Evolutionary conservation across 2,113 vertebrate species (phyloP).

Genomic region (Ophthalmotilapia sp.): DNA sequence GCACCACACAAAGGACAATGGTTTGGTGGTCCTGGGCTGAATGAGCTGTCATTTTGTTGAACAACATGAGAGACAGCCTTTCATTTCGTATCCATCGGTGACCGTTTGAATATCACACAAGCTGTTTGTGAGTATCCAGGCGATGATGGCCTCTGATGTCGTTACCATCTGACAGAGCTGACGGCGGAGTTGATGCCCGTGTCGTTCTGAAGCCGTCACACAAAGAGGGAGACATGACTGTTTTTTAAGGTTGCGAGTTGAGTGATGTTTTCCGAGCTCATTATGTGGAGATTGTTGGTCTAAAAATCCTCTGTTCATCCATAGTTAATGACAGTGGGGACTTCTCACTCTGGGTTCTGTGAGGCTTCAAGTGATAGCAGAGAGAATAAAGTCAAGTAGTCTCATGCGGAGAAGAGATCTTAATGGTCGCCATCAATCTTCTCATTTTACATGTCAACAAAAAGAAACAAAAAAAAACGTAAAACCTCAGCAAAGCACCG

Average conservation of each 20-base stretch:
- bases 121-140: conserved; percentile 17
- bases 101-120: conserved; percentile 23
- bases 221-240: conserved; percentile 12
- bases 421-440: background rate
- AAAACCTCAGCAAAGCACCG: background rate
- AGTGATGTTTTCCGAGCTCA: conserved; percentile 32
- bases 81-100: background rate
- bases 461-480: background rate
- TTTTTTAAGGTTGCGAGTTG: conserved; percentile 10
- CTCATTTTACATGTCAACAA: background rate
- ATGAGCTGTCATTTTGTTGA: conserved; percentile 22
- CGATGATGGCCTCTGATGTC: conserved; percentile 11
- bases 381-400: background rate
- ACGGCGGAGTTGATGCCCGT: background rate
- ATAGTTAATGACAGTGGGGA: background rate
- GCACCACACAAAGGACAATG: conserved; percentile 34
- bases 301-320: background rate
- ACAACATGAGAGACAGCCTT: conserved; percentile 4
- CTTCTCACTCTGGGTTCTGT: background rate
- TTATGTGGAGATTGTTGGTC: conserved; percentile 31
- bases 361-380: background rate
- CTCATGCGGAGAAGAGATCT: background rate
- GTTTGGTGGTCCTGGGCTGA: conserved; percentile 38
- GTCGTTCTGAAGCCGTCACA: conserved; percentile 3
- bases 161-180: conserved; percentile 18